phyloP scores from a whole-genome alignment of 53 echinoderm and acorn worm species.

The Paracentrotus lividus region DNA sequence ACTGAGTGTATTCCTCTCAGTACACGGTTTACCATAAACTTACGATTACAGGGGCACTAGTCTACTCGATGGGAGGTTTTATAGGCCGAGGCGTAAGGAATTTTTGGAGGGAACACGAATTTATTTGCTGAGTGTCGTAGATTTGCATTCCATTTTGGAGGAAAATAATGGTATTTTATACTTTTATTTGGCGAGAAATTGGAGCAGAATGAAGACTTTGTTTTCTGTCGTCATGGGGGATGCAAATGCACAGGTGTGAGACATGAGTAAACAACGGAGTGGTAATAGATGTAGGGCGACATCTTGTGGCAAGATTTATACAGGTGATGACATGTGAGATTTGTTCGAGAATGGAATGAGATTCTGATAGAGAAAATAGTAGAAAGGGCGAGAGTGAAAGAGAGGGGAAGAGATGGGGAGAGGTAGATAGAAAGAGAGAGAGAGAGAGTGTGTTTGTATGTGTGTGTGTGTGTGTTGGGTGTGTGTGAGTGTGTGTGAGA shows the following conservation, averaged over 20 bases:
- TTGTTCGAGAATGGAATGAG: neutral
- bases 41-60: too few relatives aligned
- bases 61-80: constrained; percentile 19
- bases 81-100: neutral
- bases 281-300: constrained; percentile 32
- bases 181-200: constrained; percentile 44
- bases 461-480: too few relatives aligned
- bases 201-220: neutral
- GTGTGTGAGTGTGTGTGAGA: neutral
- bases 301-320: constrained; percentile 44
- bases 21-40: too few relatives aligned
- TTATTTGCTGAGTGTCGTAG: constrained; percentile 40
- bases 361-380: neutral
- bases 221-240: neutral
- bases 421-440: neutral
- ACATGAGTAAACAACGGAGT: neutral
- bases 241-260: neutral
- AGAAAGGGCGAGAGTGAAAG: neutral
- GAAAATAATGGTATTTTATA: neutral
- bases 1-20: too few relatives aligned
- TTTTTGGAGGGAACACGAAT: neutral
- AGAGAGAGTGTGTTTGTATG: neutral
- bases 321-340: constrained; percentile 23
- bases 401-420: neutral
- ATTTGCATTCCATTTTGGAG: constrained; percentile 16